A percentile compares a stretch with the other conserved stretches of the same genome.
phyloP scores from a whole-genome alignment of 2,113 vertebrate species.

The Plecotus auritus region DNA sequence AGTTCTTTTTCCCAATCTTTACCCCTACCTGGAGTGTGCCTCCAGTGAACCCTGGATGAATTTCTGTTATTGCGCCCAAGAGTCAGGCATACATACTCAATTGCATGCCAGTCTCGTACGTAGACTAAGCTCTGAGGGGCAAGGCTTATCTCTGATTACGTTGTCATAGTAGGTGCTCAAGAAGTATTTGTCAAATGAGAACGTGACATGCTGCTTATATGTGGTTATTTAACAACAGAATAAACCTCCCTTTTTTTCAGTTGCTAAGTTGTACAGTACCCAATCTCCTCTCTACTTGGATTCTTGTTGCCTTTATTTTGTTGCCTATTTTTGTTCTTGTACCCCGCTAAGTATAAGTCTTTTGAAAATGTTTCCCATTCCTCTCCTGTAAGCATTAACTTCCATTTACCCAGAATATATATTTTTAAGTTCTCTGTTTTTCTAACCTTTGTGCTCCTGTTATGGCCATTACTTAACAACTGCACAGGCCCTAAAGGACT shows the following conservation, averaged over 20 bases:
- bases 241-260: background rate
- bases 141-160: background rate
- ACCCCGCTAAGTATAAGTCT: background rate
- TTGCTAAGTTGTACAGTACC: background rate
- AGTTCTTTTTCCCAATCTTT: background rate
- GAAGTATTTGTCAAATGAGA: background rate
- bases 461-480: background rate
- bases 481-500: background rate
- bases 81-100: no score
- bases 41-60: background rate
- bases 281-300: background rate
- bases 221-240: background rate
- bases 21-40: background rate
- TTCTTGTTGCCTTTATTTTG: background rate
- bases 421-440: slow-evolving; percentile 18
- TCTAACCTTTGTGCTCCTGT: background rate
- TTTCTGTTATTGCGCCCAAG: background rate
- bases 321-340: background rate
- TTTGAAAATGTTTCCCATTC: background rate
- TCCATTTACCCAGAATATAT: background rate
- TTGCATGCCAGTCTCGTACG: background rate
- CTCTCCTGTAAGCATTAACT: background rate
- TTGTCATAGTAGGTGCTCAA: background rate
- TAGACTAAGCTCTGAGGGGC: background rate
- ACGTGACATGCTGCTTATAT: background rate